These are phyloP conservation scores for Pseudomyrmex cubaensis DNA, from an alignment of 1,140 invertebrate genomes.

Conservation along the genomic window DNA sequence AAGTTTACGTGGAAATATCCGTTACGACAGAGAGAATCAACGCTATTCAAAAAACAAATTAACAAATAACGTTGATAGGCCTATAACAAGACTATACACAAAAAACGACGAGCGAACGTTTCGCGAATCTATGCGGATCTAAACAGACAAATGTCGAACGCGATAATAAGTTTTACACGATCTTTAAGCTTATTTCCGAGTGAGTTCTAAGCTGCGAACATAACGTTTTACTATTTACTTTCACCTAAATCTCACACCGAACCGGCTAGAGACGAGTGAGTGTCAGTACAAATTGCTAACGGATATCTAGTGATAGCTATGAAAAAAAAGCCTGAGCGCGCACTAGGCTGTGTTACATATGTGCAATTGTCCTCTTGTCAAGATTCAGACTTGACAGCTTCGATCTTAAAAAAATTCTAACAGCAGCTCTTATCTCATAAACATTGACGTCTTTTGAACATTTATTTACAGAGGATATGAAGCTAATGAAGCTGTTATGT, in stretches of 20 bases:
- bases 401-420: slow-evolving; percentile 27
- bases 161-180: slow-evolving; percentile 14
- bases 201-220: no score
- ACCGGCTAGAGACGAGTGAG: no score
- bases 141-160: neutral
- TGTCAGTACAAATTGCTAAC: no score
- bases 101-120: slow-evolving; percentile 2
- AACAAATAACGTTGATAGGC: slow-evolving; percentile 25
- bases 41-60: neutral
- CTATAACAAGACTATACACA: slow-evolving; percentile 15
- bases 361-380: no score
- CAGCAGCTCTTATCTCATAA: slow-evolving; percentile 28
- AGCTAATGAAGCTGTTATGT: slow-evolving; percentile 22
- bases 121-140: neutral
- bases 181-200: neutral
- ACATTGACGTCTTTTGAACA: slow-evolving; percentile 21
- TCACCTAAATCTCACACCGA: neutral
- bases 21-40: no score
- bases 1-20: neutral
- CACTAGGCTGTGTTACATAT: no score
- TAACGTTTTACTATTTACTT: neutral
- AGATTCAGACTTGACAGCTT: no score
- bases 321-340: no score
- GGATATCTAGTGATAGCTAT: no score
- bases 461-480: slow-evolving; percentile 49